A percentile compares a stretch with the other conserved stretches of the same genome.
Evolutionary conservation across 2,797 vertebrate genomes (phyloP).

Genomic region (Geotrypetes seraphini): DNA sequence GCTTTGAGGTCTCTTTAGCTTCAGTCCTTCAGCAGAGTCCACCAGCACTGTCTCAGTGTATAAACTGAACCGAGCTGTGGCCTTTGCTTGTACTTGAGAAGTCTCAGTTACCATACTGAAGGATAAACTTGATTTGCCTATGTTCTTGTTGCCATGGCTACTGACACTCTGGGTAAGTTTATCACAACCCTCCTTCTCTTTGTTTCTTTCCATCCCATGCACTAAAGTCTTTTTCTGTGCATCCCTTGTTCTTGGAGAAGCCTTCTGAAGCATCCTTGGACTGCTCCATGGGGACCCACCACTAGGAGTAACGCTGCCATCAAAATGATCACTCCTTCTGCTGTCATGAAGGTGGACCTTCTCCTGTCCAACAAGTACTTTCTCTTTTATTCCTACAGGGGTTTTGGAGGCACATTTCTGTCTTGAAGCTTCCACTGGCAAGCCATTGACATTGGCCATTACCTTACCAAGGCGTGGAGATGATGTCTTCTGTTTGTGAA

Average conservation of each 20-base stretch:
- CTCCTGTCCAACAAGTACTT: not conserved
- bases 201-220: conserved; percentile 6
- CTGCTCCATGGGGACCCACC: conserved; percentile 58
- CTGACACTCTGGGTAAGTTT: not conserved
- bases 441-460: not conserved
- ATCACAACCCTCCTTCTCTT: conserved; percentile 1
- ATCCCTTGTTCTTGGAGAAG: not conserved
- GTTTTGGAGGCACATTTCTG: conserved; percentile 17
- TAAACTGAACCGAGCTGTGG: conserved; percentile 8
- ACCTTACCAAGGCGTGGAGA: conserved; percentile 19
- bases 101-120: not conserved
- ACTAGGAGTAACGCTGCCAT: not conserved
- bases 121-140: not conserved
- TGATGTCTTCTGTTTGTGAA: not conserved
- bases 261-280: conserved; percentile 41
- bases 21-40: not conserved
- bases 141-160: conserved; percentile 3
- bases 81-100: conserved; percentile 17
- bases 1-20: conserved; percentile 5
- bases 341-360: not conserved
- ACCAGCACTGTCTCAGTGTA: conserved; percentile 12
- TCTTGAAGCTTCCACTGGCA: conserved; percentile 21
- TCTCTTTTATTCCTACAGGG: fast-evolving
- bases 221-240: conserved; percentile 9
- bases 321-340: not conserved